Evolutionary conservation across 2,888 invertebrate genomes (phyloP).

Genomic region (Bhutanitis thaidina): DNA sequence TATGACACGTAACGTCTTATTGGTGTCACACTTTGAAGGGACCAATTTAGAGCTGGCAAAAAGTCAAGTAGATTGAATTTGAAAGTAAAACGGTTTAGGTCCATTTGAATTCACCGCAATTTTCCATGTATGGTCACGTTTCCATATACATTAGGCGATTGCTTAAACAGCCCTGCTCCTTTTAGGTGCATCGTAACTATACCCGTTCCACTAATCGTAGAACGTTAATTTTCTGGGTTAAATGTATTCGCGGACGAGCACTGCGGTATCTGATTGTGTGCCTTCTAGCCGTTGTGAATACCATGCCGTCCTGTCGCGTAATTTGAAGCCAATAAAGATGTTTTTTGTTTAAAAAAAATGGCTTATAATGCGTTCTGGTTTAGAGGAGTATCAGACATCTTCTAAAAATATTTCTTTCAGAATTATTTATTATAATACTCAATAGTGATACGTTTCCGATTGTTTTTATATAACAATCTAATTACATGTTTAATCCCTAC

Average conservation of each 20-base stretch:
- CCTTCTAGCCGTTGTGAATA: constrained; percentile 1
- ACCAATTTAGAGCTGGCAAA: constrained; percentile 5
- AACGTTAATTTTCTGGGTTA: constrained; percentile 30
- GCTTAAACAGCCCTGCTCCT: constrained; percentile 25
- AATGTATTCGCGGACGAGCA: constrained; percentile 25
- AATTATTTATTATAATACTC: no score
- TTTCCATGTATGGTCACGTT: constrained; percentile 33
- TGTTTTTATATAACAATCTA: no score
- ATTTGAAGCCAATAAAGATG: neutral
- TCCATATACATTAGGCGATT: constrained; percentile 35
- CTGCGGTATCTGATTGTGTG: constrained; percentile 5
- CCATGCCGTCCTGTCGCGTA: neutral
- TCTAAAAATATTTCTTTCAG: no score
- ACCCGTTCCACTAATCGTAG: constrained; percentile 12
- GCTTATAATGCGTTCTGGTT: no score
- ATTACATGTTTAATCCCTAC: no score
- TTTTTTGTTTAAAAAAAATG: neutral
- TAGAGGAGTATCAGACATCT: no score
- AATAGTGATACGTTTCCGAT: no score
- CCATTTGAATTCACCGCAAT: constrained; percentile 32
- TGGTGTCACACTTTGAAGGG: constrained; percentile 8
- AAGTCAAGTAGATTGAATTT: constrained; percentile 20
- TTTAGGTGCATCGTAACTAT: constrained; percentile 25
- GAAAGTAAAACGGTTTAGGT: constrained; percentile 27
- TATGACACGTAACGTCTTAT: constrained; percentile 7